These are phyloP conservation scores for Pollenia griseotomentosa DNA, from an alignment of 2,888 invertebrate species.

Conservation along the genomic window DNA sequence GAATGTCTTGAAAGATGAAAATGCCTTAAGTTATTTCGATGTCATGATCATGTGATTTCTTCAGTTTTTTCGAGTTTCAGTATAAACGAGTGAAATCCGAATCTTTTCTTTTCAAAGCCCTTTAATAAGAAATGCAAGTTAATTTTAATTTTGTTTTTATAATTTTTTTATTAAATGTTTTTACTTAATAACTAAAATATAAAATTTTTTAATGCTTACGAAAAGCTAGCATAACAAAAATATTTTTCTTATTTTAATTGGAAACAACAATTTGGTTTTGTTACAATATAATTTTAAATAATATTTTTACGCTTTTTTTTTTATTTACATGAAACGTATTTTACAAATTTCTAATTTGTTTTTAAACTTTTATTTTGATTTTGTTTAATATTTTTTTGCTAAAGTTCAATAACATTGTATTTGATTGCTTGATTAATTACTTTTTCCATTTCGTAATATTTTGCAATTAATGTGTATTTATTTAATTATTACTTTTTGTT, in stretches of 20 bases:
- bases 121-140: slow-evolving; percentile 31
- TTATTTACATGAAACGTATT: slow-evolving; percentile 18
- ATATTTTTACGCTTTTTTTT: slow-evolving; percentile 47
- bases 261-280: slow-evolving; percentile 40
- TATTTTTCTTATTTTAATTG: slow-evolving; percentile 24
- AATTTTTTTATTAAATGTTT: slow-evolving; percentile 21
- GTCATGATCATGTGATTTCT: slow-evolving; percentile 7
- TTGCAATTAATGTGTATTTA: slow-evolving; percentile 35
- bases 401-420: slow-evolving; percentile 63
- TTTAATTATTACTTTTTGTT: slow-evolving; percentile 16
- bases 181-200: slow-evolving; percentile 34
- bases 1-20: background rate
- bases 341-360: slow-evolving; percentile 6
- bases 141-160: slow-evolving; percentile 35
- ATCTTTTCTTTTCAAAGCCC: background rate
- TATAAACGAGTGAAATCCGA: slow-evolving; percentile 9
- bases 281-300: slow-evolving; percentile 20
- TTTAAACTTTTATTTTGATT: background rate
- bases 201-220: slow-evolving; percentile 53
- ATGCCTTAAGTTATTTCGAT: background rate
- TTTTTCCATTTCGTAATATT: slow-evolving; percentile 52
- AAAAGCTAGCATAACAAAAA: slow-evolving; percentile 70
- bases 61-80: background rate
- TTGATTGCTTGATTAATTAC: slow-evolving; percentile 25
- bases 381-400: slow-evolving; percentile 24